Conservation (phyloP, 2,888 invertebrate genomes). For the Chrysomela aeneicollis region DNA sequence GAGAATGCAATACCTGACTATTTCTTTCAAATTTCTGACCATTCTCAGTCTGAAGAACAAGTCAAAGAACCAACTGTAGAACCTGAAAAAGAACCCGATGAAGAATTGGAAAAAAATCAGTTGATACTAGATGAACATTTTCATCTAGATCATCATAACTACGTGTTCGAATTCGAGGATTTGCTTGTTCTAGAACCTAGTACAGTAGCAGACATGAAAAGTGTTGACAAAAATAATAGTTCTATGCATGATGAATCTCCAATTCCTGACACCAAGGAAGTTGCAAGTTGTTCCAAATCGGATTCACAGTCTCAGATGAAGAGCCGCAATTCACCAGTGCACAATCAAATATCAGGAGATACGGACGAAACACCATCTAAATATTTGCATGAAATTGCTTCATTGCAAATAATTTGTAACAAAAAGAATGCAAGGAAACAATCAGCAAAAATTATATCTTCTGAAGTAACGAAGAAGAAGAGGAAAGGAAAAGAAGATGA, state of each 20-base stretch:
- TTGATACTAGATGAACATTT: neutral
- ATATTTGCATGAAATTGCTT: neutral
- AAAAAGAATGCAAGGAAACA: conserved; percentile 16
- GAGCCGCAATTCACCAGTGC: neutral
- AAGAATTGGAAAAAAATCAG: neutral
- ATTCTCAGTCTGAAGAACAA: neutral
- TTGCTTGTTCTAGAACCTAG: neutral
- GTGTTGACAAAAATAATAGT: neutral
- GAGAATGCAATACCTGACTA: neutral
- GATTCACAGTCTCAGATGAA: conserved; percentile 15
- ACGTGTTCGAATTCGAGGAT: neutral
- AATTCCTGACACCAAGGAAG: neutral
- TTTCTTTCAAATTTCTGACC: neutral
- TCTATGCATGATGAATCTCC: neutral
- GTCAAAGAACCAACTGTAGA: conserved; percentile 6
- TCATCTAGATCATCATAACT: neutral
- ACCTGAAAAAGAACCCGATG: conserved; percentile 1
- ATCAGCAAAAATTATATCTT: conserved; percentile 5
- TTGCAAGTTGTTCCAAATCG: conserved; percentile 1
- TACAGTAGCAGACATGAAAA: neutral
- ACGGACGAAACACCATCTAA: conserved; percentile 7
- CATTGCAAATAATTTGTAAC: neutral
- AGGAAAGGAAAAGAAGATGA: conserved; percentile 10
- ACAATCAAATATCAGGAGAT: conserved; percentile 8
- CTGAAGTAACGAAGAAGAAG: neutral